phyloP scores from a whole-genome alignment of 2,113 vertebrate genomes.

The Sceloporus tristichus region DNA sequence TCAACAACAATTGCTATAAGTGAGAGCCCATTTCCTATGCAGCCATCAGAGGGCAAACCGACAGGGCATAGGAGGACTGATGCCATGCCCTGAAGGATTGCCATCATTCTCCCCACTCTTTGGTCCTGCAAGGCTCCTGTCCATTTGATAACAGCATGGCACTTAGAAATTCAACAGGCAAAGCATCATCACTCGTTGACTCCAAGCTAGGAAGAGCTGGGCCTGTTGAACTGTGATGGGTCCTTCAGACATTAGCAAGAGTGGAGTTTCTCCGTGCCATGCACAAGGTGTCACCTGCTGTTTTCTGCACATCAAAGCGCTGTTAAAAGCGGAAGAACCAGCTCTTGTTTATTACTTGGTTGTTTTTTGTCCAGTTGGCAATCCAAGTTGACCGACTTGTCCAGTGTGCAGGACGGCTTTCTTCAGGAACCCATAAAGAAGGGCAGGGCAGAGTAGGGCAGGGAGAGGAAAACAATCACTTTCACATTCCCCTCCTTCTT shows the following conservation, averaged over 20 bases:
- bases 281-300: background rate
- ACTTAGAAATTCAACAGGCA: conserved; percentile 11
- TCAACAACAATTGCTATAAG: conserved; percentile 99
- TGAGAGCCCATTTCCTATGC: conserved; percentile 70
- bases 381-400: background rate
- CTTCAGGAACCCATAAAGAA: background rate
- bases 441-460: background rate
- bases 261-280: too few species aligned
- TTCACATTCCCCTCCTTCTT: background rate
- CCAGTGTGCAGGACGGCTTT: background rate
- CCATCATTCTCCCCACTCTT: background rate
- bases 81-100: background rate
- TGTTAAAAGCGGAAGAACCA: background rate
- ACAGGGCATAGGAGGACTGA: conserved; percentile 9
- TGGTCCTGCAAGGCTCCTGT: background rate
- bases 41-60: conserved; percentile 1
- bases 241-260: background rate
- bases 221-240: background rate
- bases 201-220: background rate
- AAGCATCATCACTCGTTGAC: background rate
- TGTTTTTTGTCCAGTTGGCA: conserved; percentile 6
- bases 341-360: background rate
- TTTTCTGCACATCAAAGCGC: background rate
- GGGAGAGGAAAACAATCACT: background rate
- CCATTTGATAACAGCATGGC: background rate